Percentiles rank a stretch among this genome's conserved stretches.
Evolutionary conservation across 2,888 invertebrate genomes (phyloP).

Genomic region (Hetaerina titia): DNA sequence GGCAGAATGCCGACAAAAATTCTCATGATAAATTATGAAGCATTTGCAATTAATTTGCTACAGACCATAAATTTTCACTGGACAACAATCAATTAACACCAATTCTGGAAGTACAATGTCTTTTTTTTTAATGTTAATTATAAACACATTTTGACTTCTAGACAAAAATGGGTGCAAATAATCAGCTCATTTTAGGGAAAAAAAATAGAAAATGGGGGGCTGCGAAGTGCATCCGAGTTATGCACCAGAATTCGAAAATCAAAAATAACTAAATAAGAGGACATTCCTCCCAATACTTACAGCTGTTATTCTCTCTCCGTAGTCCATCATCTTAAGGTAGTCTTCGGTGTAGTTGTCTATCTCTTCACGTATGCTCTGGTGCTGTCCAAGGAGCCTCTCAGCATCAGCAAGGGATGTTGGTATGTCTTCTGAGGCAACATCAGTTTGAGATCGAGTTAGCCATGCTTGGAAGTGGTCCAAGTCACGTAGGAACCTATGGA

Average conservation of each 20-base stretch:
- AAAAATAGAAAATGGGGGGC: not conserved
- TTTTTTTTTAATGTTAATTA: no score
- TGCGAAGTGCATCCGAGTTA: no score
- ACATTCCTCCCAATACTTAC: constrained; percentile 76
- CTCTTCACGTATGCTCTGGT: constrained; percentile 99
- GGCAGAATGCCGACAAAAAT: no score
- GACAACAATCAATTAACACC: no score
- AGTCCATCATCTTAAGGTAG: constrained; percentile 99
- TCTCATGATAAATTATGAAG: no score
- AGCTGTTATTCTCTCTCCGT: constrained; percentile 96
- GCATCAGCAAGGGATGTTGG: constrained; percentile 96
- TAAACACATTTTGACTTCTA: no score
- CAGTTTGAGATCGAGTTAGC: constrained; percentile 99
- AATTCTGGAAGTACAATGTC: no score
- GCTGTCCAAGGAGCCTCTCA: constrained; percentile 97
- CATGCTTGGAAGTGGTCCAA: constrained; percentile 99
- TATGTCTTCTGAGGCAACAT: constrained; percentile 97
- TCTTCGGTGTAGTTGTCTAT: constrained; percentile 99
- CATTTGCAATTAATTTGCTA: no score
- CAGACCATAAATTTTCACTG: no score
- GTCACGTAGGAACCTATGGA: constrained; percentile 98
- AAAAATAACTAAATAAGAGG: not conserved
- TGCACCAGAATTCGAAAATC: not conserved
- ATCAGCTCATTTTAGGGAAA: not conserved
- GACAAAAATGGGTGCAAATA: constrained; percentile 24